phyloP scores from a whole-genome alignment of 2,113 vertebrate genomes.

The Piprites chloris region DNA sequence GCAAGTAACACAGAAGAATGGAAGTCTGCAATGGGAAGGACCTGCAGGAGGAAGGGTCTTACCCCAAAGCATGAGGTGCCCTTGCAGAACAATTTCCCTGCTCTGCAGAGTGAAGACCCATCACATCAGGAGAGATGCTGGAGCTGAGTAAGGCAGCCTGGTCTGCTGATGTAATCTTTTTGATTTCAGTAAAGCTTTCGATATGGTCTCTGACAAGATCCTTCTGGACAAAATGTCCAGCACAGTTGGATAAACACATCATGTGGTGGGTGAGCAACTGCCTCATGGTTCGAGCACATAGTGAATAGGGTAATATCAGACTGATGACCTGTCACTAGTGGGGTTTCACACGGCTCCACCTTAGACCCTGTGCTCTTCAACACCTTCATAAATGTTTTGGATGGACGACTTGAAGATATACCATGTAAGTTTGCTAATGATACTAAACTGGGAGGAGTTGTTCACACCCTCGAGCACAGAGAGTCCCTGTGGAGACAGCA shows the following conservation, averaged over 20 bases:
- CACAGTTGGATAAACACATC: neutral
- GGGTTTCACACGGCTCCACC: neutral
- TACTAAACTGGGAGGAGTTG: neutral
- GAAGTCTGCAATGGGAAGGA: no score
- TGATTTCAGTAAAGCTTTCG: neutral
- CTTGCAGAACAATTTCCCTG: neutral
- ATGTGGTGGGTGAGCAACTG: neutral
- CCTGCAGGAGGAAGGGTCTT: neutral
- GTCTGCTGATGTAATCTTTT: neutral
- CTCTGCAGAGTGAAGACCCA: neutral
- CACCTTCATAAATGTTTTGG: neutral
- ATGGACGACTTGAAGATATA: neutral
- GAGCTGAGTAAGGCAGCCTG: neutral
- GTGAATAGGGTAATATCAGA: neutral
- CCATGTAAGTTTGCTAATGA: neutral
- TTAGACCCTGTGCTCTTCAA: neutral
- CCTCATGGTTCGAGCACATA: neutral
- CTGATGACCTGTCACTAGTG: no score
- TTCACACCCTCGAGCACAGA: neutral
- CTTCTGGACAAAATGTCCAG: neutral
- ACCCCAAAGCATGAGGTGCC: accelerated
- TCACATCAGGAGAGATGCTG: neutral
- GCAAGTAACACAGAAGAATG: accelerated
- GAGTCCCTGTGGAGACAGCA: neutral
- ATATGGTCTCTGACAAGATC: neutral